These are phyloP conservation scores for Antigone vipio DNA, from an alignment of 2,113 vertebrate species.

Conservation along the genomic window DNA sequence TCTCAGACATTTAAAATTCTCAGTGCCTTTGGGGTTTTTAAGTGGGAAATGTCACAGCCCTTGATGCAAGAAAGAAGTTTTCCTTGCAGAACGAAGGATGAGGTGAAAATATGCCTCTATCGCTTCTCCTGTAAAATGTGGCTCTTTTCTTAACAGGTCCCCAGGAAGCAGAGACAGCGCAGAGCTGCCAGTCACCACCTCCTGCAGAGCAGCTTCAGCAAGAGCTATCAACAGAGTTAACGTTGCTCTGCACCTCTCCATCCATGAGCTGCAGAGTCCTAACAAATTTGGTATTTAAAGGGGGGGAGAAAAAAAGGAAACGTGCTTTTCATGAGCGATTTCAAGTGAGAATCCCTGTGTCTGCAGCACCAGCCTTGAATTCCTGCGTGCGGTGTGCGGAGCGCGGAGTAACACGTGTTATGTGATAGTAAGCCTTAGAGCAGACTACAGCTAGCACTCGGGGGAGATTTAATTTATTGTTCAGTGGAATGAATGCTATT, in stretches of 20 bases:
- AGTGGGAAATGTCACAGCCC: not conserved
- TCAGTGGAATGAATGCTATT: constrained; percentile 59
- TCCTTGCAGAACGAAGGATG: not conserved
- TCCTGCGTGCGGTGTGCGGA: not conserved
- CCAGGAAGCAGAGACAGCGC: not conserved
- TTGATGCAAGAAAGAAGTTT: not conserved
- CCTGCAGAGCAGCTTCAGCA: not conserved
- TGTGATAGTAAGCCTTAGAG: constrained; percentile 3
- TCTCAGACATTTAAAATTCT: not conserved
- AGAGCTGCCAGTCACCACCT: not conserved
- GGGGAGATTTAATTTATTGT: constrained; percentile 48
- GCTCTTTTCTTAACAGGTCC: not conserved
- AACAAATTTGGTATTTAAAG: not conserved
- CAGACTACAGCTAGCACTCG: not conserved
- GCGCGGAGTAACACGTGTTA: constrained; percentile 2
- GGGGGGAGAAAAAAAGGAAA: not conserved
- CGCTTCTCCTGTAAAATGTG: not conserved
- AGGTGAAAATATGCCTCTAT: not conserved
- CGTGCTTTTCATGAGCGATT: not conserved
- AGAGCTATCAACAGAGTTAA: not conserved
- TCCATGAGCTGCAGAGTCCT: not conserved
- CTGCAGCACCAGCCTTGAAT: not conserved
- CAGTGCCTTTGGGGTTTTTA: not conserved
- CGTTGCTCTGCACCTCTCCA: not conserved
- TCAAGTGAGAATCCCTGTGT: not conserved